Base-by-base conservation (phyloP, 2,113 vertebrate genomes). In the Ramphastos sulfuratus region DNA sequence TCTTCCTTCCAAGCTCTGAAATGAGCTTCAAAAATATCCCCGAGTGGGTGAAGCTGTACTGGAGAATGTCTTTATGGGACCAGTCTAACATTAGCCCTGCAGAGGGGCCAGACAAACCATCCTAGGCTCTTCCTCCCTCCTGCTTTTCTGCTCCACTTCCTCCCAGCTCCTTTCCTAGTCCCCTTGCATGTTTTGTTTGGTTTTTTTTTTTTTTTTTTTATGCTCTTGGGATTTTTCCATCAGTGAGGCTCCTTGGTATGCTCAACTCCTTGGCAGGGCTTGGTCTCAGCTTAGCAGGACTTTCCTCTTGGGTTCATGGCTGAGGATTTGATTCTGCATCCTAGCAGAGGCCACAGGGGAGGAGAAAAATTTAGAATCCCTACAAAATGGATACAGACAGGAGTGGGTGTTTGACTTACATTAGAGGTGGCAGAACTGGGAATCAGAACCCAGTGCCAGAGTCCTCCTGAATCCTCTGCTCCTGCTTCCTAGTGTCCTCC, bases 61-160 rank as follows among this genome's bases (percentile, higher is more conserved):
- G 35, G 48, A 86, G 93, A 78, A 48, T 14, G 31, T 66, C 82
- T 87, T 30, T 44, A 44, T 92, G 61, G 76, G 80, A 85, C 31
- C 31, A 72, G 70, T 72, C 88, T 67, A 77, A 80, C 76, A 65
- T 54, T 20, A 90, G 79, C 61, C 42, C 52, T 33, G 58, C 25
- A n/a, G 44, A 88, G 73, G 90, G 85, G 88, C 92, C 80, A 95
- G 84, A 89, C 66, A 6, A 66, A 79, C 78, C 86, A 59, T 89
- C 85, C 66, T 55, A 70, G 87, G 67, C 67, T 87, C 71, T 91
- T 61, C 75, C 75, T 92, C 78, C 63, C 72, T 85, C 66, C 0
- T 13, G 39, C 44, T 66, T 83, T 88, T 67, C 55, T 78, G 12
- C 74, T 90, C 70, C 0, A 12, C 80, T 76, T 78, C 63, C 16